Conservation (phyloP, 1,140 invertebrate genomes). For the Drosophila bocqueti region DNA sequence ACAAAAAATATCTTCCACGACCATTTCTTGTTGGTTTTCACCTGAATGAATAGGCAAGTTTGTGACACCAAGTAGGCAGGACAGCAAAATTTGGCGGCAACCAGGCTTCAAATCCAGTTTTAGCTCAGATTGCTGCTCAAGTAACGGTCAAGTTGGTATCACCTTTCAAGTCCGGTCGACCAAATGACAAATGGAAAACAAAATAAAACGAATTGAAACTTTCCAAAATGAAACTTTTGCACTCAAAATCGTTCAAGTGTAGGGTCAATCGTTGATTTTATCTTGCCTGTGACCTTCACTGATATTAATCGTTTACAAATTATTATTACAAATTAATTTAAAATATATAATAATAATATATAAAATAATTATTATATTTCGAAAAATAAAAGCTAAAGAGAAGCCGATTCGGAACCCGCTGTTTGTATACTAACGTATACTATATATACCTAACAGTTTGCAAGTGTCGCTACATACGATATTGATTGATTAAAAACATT, state of each 20-base stretch:
- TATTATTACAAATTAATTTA: too few species aligned
- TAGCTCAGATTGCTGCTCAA: constrained; percentile 1
- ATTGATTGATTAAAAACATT: too few species aligned
- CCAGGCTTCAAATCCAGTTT: constrained; percentile 14
- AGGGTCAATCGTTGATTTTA: neutral
- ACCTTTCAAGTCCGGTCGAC: constrained; percentile 12
- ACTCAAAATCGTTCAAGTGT: neutral
- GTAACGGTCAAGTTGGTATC: constrained; percentile 18
- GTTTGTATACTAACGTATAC: too few species aligned
- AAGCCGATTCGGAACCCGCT: too few species aligned
- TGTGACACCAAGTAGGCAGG: constrained; percentile 33
- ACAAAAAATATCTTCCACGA: neutral
- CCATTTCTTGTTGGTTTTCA: constrained; percentile 12
- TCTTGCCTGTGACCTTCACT: neutral
- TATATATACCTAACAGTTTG: too few species aligned
- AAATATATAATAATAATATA: too few species aligned
- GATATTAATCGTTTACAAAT: too few species aligned
- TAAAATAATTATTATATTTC: too few species aligned
- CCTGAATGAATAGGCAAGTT: constrained; percentile 23
- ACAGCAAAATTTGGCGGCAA: constrained; percentile 23
- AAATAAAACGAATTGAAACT: neutral
- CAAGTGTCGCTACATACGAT: too few species aligned
- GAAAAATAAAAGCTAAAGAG: too few species aligned
- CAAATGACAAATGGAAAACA: neutral
- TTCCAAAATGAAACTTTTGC: neutral